A percentile compares a stretch with the other conserved stretches of the same genome.
Conservation (phyloP, 2,113 vertebrate genomes). For the Ciconia stormi region DNA sequence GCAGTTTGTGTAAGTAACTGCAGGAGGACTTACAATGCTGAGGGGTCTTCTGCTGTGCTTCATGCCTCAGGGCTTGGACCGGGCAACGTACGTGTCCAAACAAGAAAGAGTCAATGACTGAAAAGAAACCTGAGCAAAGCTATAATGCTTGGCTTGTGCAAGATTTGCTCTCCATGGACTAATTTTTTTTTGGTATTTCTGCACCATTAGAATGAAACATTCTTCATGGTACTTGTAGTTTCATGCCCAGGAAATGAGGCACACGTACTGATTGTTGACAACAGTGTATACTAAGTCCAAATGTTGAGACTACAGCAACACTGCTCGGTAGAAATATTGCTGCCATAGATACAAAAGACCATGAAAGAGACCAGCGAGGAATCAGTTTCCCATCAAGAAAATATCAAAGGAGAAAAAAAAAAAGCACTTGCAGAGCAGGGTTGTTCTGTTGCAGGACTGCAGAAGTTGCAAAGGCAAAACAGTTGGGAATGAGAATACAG, state of each 20-base stretch:
- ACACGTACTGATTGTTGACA: not conserved
- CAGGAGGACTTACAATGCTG: not conserved
- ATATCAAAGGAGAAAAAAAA: not conserved
- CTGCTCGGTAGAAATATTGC: not conserved
- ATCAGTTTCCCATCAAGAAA: not conserved
- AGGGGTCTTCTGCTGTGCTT: not conserved
- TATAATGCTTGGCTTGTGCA: not conserved
- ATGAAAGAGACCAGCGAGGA: not conserved
- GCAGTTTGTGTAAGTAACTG: not conserved
- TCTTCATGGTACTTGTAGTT: not conserved
- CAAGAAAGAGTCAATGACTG: not conserved
- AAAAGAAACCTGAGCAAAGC: not conserved
- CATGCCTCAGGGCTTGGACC: not conserved
- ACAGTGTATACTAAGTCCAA: not conserved
- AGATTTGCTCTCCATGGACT: not conserved
- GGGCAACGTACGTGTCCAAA: rapidly evolving
- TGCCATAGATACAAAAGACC: not conserved
- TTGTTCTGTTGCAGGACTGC: not conserved
- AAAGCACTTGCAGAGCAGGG: not conserved
- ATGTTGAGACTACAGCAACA: not conserved
- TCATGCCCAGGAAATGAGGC: not conserved
- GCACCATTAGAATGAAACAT: not conserved
- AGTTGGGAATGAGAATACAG: not conserved
- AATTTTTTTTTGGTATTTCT: not conserved
- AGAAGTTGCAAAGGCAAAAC: not conserved